These are phyloP conservation scores for Pomatorhinus ruficollis DNA, from an alignment of 2,113 vertebrate species.

Conservation along the genomic window DNA sequence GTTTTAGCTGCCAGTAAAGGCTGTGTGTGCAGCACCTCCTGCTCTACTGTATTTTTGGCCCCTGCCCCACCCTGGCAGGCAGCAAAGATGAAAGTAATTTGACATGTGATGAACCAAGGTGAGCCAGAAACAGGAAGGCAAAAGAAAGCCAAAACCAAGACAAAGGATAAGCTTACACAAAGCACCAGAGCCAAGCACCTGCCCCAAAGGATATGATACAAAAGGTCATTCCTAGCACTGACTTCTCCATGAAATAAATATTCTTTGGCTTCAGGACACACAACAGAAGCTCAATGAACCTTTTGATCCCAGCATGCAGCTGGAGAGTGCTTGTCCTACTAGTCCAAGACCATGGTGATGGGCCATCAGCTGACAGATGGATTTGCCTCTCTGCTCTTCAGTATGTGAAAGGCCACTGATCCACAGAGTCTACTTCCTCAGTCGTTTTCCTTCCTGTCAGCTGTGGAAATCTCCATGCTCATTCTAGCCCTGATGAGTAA, in stretches of 20 bases:
- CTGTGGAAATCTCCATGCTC: background rate
- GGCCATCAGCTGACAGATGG: background rate
- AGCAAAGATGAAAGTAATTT: background rate
- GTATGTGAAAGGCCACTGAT: background rate
- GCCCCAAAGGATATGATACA: background rate
- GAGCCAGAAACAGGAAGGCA: background rate
- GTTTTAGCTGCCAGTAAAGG: background rate
- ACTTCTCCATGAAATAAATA: background rate
- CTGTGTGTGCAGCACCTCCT: background rate
- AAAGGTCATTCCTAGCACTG: background rate
- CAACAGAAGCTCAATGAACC: background rate
- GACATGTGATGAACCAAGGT: background rate
- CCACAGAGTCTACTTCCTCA: background rate
- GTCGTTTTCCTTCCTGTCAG: background rate
- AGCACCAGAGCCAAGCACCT: background rate
- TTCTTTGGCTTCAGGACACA: background rate
- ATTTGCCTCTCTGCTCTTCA: background rate
- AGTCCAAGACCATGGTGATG: background rate
- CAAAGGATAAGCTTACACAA: background rate
- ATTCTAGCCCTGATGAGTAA: background rate
- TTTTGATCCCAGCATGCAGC: background rate
- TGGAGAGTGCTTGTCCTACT: background rate
- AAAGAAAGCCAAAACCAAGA: constrained; percentile 9
- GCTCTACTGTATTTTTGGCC: background rate
- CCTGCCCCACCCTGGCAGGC: background rate